Conservation (phyloP, 2,797 vertebrate species). For the Dipus sagitta region DNA sequence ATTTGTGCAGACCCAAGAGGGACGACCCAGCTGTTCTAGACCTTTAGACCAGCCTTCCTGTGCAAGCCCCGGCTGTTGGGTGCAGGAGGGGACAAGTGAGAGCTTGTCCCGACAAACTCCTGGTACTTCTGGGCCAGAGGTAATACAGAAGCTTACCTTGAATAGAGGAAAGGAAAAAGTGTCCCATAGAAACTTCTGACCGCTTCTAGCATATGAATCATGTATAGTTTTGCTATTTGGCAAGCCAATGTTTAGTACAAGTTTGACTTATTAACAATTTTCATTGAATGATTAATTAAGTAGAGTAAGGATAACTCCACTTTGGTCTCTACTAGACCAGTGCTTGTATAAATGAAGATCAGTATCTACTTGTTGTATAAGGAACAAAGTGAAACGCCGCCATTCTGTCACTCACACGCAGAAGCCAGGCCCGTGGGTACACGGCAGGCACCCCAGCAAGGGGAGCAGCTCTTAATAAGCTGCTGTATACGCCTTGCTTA, state of each 20-base stretch:
- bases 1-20: background rate
- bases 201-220: background rate
- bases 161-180: background rate
- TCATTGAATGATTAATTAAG: constrained; percentile 56
- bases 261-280: constrained; percentile 58
- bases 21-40: background rate
- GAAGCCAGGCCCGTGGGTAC: background rate
- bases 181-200: background rate
- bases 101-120: background rate
- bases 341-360: background rate
- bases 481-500: constrained; percentile 62
- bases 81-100: background rate
- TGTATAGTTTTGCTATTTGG: background rate
- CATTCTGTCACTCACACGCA: background rate
- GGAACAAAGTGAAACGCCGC: background rate
- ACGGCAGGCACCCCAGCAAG: constrained; percentile 27
- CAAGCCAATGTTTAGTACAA: constrained; percentile 22
- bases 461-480: constrained; percentile 69
- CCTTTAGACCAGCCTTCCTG: background rate
- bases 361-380: background rate
- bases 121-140: background rate
- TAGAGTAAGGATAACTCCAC: background rate
- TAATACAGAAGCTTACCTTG: background rate
- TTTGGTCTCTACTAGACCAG: constrained; percentile 8
- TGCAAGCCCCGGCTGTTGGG: background rate